phyloP scores from a whole-genome alignment of 2,113 vertebrate species.

The Cynocephalus volans region DNA sequence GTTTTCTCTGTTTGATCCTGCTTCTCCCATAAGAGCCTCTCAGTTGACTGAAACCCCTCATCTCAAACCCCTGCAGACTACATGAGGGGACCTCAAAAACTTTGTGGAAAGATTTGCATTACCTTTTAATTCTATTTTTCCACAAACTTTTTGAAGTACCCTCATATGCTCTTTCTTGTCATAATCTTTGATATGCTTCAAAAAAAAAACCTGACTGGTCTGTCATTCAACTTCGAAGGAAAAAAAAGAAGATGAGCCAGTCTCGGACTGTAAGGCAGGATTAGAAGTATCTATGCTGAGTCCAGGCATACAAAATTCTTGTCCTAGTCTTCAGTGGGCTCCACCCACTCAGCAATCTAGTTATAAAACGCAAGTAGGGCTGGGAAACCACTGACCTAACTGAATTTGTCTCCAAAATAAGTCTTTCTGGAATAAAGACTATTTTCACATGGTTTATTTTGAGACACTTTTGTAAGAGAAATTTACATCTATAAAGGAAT shows the following conservation, averaged over 20 bases:
- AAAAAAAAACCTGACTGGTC: no score
- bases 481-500: no score
- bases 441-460: no score
- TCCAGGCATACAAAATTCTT: not conserved
- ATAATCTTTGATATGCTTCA: not conserved
- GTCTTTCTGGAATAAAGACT: no score
- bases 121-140: not conserved
- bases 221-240: not conserved
- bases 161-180: not conserved
- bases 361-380: no score
- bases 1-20: not conserved
- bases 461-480: no score
- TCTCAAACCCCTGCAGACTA: not conserved
- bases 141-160: not conserved
- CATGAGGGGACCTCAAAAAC: not conserved
- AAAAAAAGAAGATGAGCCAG: no score
- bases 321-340: no score
- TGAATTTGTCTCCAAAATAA: no score
- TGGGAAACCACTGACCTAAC: no score
- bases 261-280: not conserved
- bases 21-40: not conserved
- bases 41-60: not conserved
- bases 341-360: no score
- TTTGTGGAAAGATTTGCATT: no score
- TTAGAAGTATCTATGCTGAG: not conserved